Percentiles rank a stretch among this genome's conserved stretches.
Evolutionary conservation across 2,888 invertebrate species (phyloP).

Genomic region (Troglohyphantes excavatus): DNA sequence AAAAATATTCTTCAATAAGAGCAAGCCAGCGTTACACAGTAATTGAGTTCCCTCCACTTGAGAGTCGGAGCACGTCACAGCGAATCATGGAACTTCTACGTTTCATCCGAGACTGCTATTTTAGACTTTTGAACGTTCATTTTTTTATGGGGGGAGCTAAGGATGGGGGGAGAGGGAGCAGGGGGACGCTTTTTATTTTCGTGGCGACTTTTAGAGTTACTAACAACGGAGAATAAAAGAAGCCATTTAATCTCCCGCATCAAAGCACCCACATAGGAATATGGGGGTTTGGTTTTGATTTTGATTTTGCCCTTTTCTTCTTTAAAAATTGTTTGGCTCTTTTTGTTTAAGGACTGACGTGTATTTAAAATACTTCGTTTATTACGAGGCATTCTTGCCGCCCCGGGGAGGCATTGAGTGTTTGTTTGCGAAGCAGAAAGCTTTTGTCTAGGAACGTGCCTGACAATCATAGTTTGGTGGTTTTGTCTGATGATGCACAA

Average conservation of each 20-base stretch:
- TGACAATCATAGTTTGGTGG: not conserved
- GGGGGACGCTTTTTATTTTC: slow-evolving; percentile 74
- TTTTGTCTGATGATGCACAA: too few species aligned
- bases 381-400: slow-evolving; percentile 24
- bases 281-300: slow-evolving; percentile 53
- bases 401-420: not conserved
- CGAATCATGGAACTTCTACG: slow-evolving; percentile 78
- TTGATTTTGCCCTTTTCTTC: not conserved
- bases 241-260: slow-evolving; percentile 77
- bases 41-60: slow-evolving; percentile 78
- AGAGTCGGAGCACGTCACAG: slow-evolving; percentile 72
- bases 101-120: slow-evolving; percentile 74
- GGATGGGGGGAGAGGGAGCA: not conserved
- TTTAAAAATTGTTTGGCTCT: slow-evolving; percentile 33
- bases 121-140: slow-evolving; percentile 77
- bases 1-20: slow-evolving; percentile 79
- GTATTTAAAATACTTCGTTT: slow-evolving; percentile 47
- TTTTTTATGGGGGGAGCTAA: slow-evolving; percentile 63
- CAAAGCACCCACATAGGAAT: slow-evolving; percentile 77
- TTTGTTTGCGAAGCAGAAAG: slow-evolving; percentile 13
- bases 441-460: not conserved
- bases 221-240: slow-evolving; percentile 77
- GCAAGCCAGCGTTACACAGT: slow-evolving; percentile 78
- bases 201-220: slow-evolving; percentile 77
- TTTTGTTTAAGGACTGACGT: not conserved